Evolutionary conservation across 2,113 vertebrate species (phyloP), one percentile per base, ranked within the genome.

Genomic region (Sturnira hondurensis): DNA sequence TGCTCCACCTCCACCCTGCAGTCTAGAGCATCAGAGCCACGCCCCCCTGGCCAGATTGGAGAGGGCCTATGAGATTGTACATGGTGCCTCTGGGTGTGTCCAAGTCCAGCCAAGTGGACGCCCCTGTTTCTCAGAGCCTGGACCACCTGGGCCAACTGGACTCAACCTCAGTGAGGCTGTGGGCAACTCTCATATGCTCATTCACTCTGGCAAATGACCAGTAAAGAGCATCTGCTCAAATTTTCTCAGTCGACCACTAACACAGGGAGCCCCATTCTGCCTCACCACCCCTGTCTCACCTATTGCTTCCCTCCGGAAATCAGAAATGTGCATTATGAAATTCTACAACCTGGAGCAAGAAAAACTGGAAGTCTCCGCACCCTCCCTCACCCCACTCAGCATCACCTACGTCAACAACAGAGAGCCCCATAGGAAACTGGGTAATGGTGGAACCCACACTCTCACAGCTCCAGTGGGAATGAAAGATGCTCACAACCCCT

Each of bases 401-500:
- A 10, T 67, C 54, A 47, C n/a, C 43, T 41, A 28, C 67, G 17
- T 17, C 33, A 54, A 20, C 67, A 52, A 56, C 15, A 90, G 31
- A 80, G 33, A 74, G 33, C 4, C 26, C n/a, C 2, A 0, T 2
- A 22, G 31, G 14, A 14, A 52, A 47, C 10, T 6, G 33, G 26
- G 3, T 24, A 38, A 14, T 11, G 28, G 19, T 7, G 9, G 52
- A n/a, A 56, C 26, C 26, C 68, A 36, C 20, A n/a, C 4, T 36
- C n/a, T 36, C 2, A 1, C 1, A 36, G 61, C 12, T n/a, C 54
- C 17, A 15, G 13, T 22, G 16, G n/a, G 38, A 77, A 52, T 28
- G 52, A 80, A 43, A 45, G 19, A 12, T 2, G 20, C 1, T 97
- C 85, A 97, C 43, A 98, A 86, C 63, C 82, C 98, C 95, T 98